A percentile compares a stretch with the other conserved stretches of the same genome.
Evolutionary conservation across 1,140 invertebrate genomes (phyloP).

Genomic region (Chironomus tepperi): DNA sequence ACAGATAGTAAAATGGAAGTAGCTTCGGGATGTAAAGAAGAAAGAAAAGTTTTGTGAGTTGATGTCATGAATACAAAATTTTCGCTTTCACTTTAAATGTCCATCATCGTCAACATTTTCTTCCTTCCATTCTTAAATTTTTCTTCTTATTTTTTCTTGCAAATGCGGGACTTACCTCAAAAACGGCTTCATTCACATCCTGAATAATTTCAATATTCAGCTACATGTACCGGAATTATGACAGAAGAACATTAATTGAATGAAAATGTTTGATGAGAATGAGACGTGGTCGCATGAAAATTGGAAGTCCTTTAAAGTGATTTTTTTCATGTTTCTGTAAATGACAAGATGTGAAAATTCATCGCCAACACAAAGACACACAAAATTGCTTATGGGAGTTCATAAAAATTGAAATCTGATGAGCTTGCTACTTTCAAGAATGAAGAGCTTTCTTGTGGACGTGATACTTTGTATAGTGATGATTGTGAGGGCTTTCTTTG

Average conservation of each 20-base stretch:
- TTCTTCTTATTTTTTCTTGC: too few species aligned
- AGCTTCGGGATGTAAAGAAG: background rate
- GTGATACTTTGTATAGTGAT: too few species aligned
- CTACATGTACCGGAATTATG: background rate
- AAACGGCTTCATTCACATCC: background rate
- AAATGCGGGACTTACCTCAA: background rate
- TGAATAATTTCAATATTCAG: background rate
- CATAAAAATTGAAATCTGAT: too few species aligned
- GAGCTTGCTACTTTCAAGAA: too few species aligned
- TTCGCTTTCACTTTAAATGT: background rate
- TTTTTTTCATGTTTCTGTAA: too few species aligned
- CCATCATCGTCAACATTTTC: conserved; percentile 4
- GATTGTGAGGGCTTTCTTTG: too few species aligned
- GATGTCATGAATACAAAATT: conserved; percentile 9
- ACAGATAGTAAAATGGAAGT: background rate
- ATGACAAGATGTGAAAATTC: too few species aligned
- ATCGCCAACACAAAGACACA: too few species aligned
- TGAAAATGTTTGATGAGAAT: background rate
- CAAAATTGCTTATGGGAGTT: too few species aligned
- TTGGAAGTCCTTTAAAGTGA: background rate
- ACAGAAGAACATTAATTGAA: background rate
- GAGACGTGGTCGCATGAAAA: background rate
- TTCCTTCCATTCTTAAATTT: too few species aligned
- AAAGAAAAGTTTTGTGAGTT: background rate
- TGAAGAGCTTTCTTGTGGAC: too few species aligned